phyloP scores from a whole-genome alignment of 2,888 invertebrate genomes.

The Ormia ochracea region DNA sequence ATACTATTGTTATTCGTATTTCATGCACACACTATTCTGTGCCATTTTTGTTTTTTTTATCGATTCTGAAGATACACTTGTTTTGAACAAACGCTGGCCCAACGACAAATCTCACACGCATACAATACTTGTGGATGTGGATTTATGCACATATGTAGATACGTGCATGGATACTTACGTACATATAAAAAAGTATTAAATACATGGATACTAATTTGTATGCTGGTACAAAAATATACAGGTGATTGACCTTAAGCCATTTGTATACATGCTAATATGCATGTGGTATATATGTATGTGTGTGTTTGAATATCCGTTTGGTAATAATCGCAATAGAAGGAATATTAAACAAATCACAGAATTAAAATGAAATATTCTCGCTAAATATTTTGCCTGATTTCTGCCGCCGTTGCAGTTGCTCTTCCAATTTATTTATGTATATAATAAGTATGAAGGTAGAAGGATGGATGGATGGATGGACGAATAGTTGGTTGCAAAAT shows the following conservation, averaged over 20 bases:
- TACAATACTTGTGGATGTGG: no score
- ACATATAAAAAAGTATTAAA: no score
- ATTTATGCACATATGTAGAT: no score
- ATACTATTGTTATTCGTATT: constrained; percentile 1
- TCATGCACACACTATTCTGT: background rate
- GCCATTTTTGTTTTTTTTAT: constrained; percentile 17
- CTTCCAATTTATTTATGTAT: constrained; percentile 32
- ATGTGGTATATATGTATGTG: no score
- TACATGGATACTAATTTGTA: constrained; percentile 19
- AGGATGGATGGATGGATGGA: no score
- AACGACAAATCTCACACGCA: background rate
- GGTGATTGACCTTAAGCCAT: constrained; percentile 62
- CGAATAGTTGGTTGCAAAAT: constrained; percentile 16
- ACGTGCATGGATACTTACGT: no score
- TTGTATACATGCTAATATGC: no score
- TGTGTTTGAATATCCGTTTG: no score
- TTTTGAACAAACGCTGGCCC: background rate
- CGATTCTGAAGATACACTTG: constrained; percentile 25
- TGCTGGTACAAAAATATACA: constrained; percentile 9
- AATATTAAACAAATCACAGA: constrained; percentile 24
- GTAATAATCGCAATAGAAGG: background rate
- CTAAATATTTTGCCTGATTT: background rate
- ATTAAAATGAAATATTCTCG: constrained; percentile 12
- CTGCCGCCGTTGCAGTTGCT: background rate
- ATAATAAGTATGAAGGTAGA: no score